Evolutionary conservation across 2,888 invertebrate species (phyloP).

Genomic region (Ormyrus nitidulus): DNA sequence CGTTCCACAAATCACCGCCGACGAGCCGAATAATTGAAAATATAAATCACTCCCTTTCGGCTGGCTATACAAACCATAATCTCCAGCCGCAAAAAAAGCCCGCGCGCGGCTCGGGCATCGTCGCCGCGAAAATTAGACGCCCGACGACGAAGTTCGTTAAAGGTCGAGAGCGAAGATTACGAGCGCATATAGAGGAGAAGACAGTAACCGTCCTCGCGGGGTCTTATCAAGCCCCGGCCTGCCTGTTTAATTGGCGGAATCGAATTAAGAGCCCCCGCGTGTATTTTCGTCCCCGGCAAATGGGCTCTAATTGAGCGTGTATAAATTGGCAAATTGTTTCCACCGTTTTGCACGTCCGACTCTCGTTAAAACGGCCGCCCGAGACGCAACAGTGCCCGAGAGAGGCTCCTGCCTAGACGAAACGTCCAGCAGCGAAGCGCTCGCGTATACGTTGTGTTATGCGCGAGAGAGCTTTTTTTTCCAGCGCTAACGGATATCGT

Average conservation of each 20-base stretch:
- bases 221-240: slow-evolving; percentile 11
- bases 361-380: slow-evolving; percentile 60
- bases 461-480: too few species aligned
- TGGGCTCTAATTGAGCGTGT: slow-evolving; percentile 69
- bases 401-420: too few species aligned
- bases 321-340: slow-evolving; percentile 73
- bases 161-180: slow-evolving; percentile 19
- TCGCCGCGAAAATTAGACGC: neutral
- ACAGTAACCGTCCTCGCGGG: slow-evolving; percentile 36
- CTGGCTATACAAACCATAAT: slow-evolving; percentile 17
- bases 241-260: slow-evolving; percentile 69
- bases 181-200: neutral
- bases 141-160: slow-evolving; percentile 23
- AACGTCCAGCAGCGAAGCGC: too few species aligned
- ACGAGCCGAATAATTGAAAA: slow-evolving; percentile 11
- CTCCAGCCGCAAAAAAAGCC: neutral
- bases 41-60: neutral
- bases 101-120: neutral
- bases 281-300: slow-evolving; percentile 67
- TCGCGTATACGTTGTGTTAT: too few species aligned
- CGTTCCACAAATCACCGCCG: slow-evolving; percentile 1
- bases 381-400: slow-evolving; percentile 29
- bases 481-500: neutral
- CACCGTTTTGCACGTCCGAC: slow-evolving; percentile 68
- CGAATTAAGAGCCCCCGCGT: slow-evolving; percentile 66